Conservation (phyloP, 2,113 vertebrate species). For the Cheilinus undulatus region DNA sequence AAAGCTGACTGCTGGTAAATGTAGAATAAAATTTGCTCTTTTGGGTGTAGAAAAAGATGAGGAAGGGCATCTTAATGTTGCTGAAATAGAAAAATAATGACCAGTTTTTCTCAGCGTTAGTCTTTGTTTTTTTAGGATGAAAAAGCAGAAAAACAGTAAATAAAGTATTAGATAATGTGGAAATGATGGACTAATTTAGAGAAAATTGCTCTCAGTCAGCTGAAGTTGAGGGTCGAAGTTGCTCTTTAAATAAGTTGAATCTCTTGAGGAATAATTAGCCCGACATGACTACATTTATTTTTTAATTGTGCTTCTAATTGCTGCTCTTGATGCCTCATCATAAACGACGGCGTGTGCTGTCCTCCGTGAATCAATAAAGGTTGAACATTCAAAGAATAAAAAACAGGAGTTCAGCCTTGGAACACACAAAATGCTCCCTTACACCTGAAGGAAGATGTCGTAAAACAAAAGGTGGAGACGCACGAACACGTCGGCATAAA, state of each 20-base stretch:
- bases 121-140: too few relatives aligned
- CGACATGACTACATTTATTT: background rate
- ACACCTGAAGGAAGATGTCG: conserved; percentile 51
- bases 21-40: too few relatives aligned
- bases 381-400: conserved; percentile 6
- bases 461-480: conserved; percentile 55
- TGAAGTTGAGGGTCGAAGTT: background rate
- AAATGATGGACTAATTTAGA: too few relatives aligned
- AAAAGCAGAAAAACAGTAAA: too few relatives aligned
- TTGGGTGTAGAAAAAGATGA: too few relatives aligned
- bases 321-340: background rate
- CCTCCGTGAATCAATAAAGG: conserved; percentile 11
- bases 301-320: background rate
- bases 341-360: background rate
- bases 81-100: too few relatives aligned
- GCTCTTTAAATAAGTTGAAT: background rate
- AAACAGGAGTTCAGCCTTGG: conserved; percentile 24
- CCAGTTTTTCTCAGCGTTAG: too few relatives aligned
- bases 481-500: conserved; percentile 55
- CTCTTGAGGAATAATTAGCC: background rate
- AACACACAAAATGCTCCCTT: conserved; percentile 8
- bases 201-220: too few relatives aligned
- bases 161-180: too few relatives aligned
- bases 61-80: too few relatives aligned
- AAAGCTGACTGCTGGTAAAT: too few relatives aligned